These are phyloP conservation scores for Ophion ventricosus DNA, from an alignment of 2,888 invertebrate species.

Conservation along the genomic window DNA sequence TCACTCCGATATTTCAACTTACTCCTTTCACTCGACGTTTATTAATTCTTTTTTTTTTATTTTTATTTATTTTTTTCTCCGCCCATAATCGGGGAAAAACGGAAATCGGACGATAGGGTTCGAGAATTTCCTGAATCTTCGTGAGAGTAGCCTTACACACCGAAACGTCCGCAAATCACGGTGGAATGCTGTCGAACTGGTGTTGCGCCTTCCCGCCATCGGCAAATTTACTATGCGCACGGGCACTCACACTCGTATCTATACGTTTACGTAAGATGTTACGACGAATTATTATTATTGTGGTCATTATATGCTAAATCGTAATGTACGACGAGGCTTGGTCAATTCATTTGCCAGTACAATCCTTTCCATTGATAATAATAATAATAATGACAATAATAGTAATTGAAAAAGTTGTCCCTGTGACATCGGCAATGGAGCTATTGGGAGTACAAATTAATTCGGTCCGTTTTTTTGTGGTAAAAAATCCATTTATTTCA, in stretches of 20 bases:
- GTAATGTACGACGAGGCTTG: conserved; percentile 5
- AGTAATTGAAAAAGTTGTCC: background rate
- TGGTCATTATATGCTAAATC: conserved; percentile 17
- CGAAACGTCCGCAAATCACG: conserved; percentile 81
- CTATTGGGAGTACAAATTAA: too few relatives aligned
- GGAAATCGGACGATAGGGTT: conserved; percentile 1
- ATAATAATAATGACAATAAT: conserved; percentile 25
- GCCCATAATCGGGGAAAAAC: background rate
- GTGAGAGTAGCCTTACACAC: conserved; percentile 73
- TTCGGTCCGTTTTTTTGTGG: too few relatives aligned
- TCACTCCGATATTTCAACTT: background rate
- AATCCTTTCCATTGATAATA: conserved; percentile 32
- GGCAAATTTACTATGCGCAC: conserved; percentile 40
- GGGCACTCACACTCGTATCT: conserved; percentile 54
- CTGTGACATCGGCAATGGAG: too few relatives aligned
- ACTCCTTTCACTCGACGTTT: background rate
- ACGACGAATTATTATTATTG: conserved; percentile 58
- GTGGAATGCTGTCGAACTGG: conserved; percentile 81
- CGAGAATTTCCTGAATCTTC: conserved; percentile 39
- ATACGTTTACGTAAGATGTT: conserved; percentile 77
- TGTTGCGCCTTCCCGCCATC: conserved; percentile 69
- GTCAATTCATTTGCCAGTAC: conserved; percentile 41
- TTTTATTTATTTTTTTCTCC: background rate
- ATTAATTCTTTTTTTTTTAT: too few relatives aligned
- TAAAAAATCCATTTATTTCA: too few relatives aligned